Evolutionary conservation across 2,797 vertebrate species (phyloP).

Genomic region (Eulemur albifrons): DNA sequence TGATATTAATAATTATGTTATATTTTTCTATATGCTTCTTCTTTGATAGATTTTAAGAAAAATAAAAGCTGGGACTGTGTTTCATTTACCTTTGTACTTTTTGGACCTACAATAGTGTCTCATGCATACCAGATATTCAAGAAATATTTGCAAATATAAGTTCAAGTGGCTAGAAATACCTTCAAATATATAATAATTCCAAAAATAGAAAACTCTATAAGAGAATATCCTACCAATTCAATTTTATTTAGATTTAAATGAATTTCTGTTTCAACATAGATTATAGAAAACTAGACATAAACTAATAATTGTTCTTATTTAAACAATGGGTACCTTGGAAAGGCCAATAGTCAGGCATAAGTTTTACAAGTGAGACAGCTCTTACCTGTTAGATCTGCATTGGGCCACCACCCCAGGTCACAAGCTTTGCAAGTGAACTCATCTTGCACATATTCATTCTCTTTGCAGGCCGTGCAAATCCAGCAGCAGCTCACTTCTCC

Average conservation of each 20-base stretch:
- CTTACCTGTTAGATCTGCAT: slow-evolving; percentile 92
- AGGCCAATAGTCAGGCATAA: accelerated
- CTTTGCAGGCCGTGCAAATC: slow-evolving; percentile 99
- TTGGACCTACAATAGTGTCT: neutral
- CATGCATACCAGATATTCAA: neutral
- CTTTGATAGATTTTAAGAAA: neutral
- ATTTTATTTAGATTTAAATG: neutral
- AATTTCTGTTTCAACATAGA: neutral
- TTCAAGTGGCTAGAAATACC: neutral
- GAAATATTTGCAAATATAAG: neutral
- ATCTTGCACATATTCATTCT: slow-evolving; percentile 97
- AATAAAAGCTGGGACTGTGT: neutral
- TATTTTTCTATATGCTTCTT: neutral
- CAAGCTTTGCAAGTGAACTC: slow-evolving; percentile 99
- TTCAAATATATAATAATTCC: neutral
- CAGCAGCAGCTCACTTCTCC: slow-evolving; percentile 99
- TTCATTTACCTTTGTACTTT: neutral
- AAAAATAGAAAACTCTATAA: neutral
- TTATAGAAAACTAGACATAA: neutral
- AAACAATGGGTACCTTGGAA: neutral
- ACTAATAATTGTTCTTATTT: neutral
- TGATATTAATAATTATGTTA: neutral
- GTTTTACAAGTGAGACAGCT: neutral
- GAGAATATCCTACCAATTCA: neutral
- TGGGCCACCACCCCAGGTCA: slow-evolving; percentile 98